Conservation (phyloP, 1,140 invertebrate species). For the Rhagoletis zephyria region DNA sequence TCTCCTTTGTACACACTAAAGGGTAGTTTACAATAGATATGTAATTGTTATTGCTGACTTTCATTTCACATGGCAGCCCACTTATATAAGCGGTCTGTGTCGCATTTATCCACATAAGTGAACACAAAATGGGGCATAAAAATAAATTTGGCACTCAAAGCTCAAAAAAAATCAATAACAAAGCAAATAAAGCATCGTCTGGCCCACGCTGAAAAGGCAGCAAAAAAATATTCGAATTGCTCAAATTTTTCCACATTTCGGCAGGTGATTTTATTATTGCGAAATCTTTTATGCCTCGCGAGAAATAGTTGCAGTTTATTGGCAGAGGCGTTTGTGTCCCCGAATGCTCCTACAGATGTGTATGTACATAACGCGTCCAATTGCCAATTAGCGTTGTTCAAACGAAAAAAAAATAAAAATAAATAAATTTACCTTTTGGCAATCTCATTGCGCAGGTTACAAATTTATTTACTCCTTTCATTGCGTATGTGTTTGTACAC, state of each 20-base stretch:
- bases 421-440: too few species aligned
- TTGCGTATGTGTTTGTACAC: not conserved
- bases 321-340: not conserved
- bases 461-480: too few species aligned
- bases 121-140: not conserved
- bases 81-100: constrained; percentile 13
- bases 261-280: not conserved
- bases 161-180: not conserved
- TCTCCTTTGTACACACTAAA: not conserved
- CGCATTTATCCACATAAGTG: not conserved
- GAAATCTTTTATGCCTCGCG: not conserved
- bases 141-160: not conserved
- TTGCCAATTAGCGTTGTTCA: not conserved
- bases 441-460: too few species aligned
- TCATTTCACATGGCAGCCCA: not conserved
- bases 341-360: not conserved
- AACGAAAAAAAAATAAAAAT: not conserved
- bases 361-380: not conserved
- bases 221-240: too few species aligned
- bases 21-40: not conserved
- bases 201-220: too few species aligned
- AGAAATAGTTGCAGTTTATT: not conserved
- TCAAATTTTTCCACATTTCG: not conserved
- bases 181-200: not conserved
- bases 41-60: not conserved